phyloP scores from a whole-genome alignment of 2,797 vertebrate species.

The Sylvia borin region DNA sequence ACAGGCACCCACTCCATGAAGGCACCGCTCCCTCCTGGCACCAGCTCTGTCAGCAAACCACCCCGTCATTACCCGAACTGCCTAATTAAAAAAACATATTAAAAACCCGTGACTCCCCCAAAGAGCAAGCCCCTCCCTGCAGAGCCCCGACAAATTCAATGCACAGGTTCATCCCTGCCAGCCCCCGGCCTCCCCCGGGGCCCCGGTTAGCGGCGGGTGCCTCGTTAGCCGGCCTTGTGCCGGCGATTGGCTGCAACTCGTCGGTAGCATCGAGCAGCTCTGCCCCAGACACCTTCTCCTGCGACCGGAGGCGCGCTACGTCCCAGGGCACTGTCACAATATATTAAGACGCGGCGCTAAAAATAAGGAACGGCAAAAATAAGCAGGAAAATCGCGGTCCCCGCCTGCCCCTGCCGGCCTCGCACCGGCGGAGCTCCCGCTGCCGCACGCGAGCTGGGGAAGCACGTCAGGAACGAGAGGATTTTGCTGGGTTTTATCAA shows the following conservation, averaged over 20 bases:
- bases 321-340: conserved; percentile 59
- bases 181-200: background rate
- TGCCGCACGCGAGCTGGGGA: background rate
- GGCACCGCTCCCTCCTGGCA: fast-evolving
- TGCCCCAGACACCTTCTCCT: conserved; percentile 52
- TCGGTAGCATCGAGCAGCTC: background rate
- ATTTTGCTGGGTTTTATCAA: background rate
- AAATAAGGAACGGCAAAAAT: conserved; percentile 43
- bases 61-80: background rate
- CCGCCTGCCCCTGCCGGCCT: background rate
- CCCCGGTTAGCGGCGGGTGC: background rate
- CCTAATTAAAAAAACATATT: background rate
- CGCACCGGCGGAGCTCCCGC: background rate
- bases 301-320: background rate
- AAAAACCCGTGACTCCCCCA: background rate
- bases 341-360: conserved; percentile 41
- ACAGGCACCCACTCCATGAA: fast-evolving
- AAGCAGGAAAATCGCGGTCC: background rate
- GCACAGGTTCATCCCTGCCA: background rate
- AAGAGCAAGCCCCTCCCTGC: background rate
- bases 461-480: background rate
- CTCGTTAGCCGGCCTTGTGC: background rate
- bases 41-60: background rate
- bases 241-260: background rate
- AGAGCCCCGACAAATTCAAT: background rate